A percentile compares a stretch with the other conserved stretches of the same genome.
These are phyloP conservation scores for Leucoma salicis DNA, from an alignment of 2,888 invertebrate genomes.

Conservation along the genomic window DNA sequence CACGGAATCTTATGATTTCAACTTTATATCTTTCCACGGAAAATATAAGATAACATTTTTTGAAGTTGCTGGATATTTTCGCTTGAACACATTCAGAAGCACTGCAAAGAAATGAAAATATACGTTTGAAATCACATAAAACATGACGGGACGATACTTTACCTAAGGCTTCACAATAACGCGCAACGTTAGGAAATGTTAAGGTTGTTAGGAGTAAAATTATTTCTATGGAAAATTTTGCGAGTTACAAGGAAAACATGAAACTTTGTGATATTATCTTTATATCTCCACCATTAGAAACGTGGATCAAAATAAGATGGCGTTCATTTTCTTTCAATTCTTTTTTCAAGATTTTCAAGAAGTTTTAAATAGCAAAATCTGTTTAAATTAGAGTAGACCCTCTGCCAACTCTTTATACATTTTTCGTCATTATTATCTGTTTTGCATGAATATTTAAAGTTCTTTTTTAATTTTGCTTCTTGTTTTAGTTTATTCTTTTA, in stretches of 20 bases:
- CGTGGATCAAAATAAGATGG: neutral
- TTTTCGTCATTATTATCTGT: no score
- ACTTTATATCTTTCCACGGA: conserved; percentile 39
- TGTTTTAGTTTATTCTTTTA: no score
- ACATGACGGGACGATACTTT: conserved; percentile 41
- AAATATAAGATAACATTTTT: conserved; percentile 50
- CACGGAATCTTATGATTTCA: conserved; percentile 32
- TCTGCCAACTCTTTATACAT: no score
- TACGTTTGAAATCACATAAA: conserved; percentile 37
- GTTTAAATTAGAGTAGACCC: no score
- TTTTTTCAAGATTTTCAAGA: no score
- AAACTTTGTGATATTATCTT: conserved; percentile 53
- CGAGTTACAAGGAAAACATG: conserved; percentile 60
- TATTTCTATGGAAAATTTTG: conserved; percentile 46
- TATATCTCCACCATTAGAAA: conserved; percentile 26
- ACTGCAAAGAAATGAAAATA: conserved; percentile 45
- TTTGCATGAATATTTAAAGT: no score
- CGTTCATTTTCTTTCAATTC: no score
- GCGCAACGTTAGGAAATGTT: conserved; percentile 34
- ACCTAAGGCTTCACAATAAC: conserved; percentile 40
- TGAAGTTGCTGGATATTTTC: conserved; percentile 50
- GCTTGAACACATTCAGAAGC: conserved; percentile 52
- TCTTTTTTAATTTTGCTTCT: no score
- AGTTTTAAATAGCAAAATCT: no score
- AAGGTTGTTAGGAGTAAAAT: conserved; percentile 40